Conservation (phyloP, 2,113 vertebrate species). For the Corydoras sp. region DNA sequence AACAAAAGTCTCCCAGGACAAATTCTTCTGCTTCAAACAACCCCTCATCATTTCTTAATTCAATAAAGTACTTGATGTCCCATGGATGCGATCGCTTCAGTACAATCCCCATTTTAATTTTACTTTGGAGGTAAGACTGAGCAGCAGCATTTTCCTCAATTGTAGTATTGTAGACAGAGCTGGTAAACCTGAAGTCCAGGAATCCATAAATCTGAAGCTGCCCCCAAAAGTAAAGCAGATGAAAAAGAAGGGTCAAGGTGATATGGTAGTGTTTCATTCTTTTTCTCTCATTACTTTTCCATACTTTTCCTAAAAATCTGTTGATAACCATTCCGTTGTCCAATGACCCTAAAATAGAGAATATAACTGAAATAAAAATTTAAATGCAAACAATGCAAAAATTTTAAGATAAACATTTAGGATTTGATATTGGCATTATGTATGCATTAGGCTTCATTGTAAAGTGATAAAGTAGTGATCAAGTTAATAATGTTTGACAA, state of each 20-base stretch:
- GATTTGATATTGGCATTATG: no score
- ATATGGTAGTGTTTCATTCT: conserved; percentile 63
- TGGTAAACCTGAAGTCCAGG: conserved; percentile 81
- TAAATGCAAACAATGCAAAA: conserved; percentile 11
- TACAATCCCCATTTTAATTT: conserved; percentile 84
- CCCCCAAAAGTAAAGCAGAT: conserved; percentile 59
- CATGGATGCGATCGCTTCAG: conserved; percentile 73
- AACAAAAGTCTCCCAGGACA: conserved; percentile 91
- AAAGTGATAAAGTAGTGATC: no score
- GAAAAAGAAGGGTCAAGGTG: conserved; percentile 62
- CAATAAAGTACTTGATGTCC: conserved; percentile 84
- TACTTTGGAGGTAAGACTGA: conserved; percentile 81
- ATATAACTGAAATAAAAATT: conserved; percentile 28
- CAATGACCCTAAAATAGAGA: conserved; percentile 69
- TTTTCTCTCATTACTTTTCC: conserved; percentile 48
- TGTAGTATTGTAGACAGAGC: conserved; percentile 81
- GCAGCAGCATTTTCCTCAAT: conserved; percentile 91
- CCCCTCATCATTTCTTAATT: conserved; percentile 82
- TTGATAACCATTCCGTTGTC: conserved; percentile 81
- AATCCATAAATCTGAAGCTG: conserved; percentile 62
- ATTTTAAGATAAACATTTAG: not conserved
- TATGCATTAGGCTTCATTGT: no score
- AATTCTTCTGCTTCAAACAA: conserved; percentile 90
- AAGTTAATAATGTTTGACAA: no score
- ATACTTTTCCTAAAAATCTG: conserved; percentile 71